Conservation (phyloP, 37 sponge, comb jelly and placozoan species). For the Crambe crambe region DNA sequence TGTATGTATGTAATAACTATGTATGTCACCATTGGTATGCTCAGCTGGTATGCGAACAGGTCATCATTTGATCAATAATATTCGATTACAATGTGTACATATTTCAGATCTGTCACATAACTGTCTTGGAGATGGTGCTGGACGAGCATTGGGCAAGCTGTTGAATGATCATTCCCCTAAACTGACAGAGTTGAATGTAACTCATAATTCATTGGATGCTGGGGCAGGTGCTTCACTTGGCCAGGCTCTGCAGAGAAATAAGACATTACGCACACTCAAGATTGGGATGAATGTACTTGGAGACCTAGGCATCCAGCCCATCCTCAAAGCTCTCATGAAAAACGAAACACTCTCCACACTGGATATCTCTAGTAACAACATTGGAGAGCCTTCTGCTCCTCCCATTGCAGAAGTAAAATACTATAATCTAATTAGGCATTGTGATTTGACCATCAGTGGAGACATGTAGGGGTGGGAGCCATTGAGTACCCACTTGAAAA, state of each 20-base stretch:
- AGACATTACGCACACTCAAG: slow-evolving; percentile 65
- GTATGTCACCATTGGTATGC: no score
- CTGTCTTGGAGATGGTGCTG: slow-evolving; percentile 70
- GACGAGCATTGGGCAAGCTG: slow-evolving; percentile 91
- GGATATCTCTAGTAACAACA: slow-evolving; percentile 78
- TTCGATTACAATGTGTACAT: no score
- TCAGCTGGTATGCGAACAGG: no score
- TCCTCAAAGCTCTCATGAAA: slow-evolving; percentile 80
- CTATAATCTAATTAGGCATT: no score
- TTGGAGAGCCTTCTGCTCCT: slow-evolving; percentile 78
- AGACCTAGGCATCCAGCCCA: slow-evolving; percentile 84
- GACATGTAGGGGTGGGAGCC: no score
- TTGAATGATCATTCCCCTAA: slow-evolving; percentile 66
- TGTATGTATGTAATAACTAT: slow-evolving; percentile 81
- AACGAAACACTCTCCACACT: slow-evolving; percentile 66
- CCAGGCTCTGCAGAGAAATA: slow-evolving; percentile 86
- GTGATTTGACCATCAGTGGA: no score
- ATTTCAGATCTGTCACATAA: slow-evolving; percentile 91
- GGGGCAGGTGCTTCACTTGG: slow-evolving; percentile 81
- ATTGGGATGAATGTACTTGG: slow-evolving; percentile 84
- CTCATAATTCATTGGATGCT: slow-evolving; percentile 71
- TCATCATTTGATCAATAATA: no score
- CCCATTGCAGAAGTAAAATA: slow-evolving; percentile 80
- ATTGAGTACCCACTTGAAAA: no score
- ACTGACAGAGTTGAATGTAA: slow-evolving; percentile 65